Evolutionary conservation across 1,140 invertebrate species (phyloP).

Genomic region (Macrobrachium nipponense): DNA sequence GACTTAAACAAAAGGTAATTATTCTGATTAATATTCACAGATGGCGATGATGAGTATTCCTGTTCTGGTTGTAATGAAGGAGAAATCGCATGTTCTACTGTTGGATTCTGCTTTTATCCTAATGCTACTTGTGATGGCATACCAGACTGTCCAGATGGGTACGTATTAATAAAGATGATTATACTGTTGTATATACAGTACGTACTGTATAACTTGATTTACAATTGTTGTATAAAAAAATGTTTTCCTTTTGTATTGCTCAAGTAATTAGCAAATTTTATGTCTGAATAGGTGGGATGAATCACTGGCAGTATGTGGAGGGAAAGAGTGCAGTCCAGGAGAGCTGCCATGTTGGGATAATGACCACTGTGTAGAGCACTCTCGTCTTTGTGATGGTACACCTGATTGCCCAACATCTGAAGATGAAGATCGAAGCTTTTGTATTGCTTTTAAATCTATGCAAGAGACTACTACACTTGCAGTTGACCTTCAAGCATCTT

Average conservation of each 20-base stretch:
- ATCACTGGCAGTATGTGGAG: slow-evolving; percentile 36
- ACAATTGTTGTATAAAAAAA: neutral
- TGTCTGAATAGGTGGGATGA: slow-evolving; percentile 37
- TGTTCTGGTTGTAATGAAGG: slow-evolving; percentile 22
- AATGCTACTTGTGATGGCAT: slow-evolving; percentile 44
- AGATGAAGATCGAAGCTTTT: slow-evolving; percentile 42
- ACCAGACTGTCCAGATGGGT: slow-evolving; percentile 35
- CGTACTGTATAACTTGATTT: neutral
- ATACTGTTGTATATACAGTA: neutral
- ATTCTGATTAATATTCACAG: neutral
- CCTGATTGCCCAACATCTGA: slow-evolving; percentile 45
- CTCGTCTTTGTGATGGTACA: slow-evolving; percentile 36
- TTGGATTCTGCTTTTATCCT: neutral
- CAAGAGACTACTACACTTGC: neutral
- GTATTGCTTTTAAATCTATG: slow-evolving; percentile 24
- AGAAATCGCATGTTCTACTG: slow-evolving; percentile 22
- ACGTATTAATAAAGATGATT: neutral
- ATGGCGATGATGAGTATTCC: slow-evolving; percentile 44
- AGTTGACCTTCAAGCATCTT: neutral
- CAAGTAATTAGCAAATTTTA: neutral
- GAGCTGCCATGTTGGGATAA: slow-evolving; percentile 39
- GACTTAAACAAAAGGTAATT: neutral
- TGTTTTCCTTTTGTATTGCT: neutral
- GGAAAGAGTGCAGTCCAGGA: neutral
- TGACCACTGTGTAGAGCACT: slow-evolving; percentile 38